Conservation (phyloP, 1,140 invertebrate genomes). For the Lepidotrigona ventralis region DNA sequence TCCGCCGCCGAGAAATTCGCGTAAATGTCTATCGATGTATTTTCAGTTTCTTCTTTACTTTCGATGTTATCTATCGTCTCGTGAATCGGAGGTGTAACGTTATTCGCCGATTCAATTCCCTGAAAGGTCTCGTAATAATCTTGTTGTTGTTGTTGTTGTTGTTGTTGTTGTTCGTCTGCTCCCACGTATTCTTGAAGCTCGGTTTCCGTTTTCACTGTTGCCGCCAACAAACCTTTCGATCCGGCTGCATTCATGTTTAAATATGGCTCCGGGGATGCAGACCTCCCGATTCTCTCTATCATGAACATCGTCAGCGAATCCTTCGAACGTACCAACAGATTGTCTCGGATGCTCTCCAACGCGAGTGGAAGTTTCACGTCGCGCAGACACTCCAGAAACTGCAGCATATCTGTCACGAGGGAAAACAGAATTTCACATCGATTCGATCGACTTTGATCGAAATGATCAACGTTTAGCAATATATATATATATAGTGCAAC, state of each 20-base stretch:
- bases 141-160: constrained; percentile 19
- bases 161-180: constrained; percentile 46
- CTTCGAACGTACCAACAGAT: constrained; percentile 67
- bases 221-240: constrained; percentile 53
- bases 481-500: not conserved
- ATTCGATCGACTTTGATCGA: not conserved
- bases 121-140: constrained; percentile 71
- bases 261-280: constrained; percentile 71
- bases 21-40: constrained; percentile 60
- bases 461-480: not conserved
- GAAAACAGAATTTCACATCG: not conserved
- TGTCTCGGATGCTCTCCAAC: constrained; percentile 61
- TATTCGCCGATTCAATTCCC: not conserved
- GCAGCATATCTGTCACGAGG: constrained; percentile 65
- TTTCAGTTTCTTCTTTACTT: not conserved
- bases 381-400: constrained; percentile 71
- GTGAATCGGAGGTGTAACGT: not conserved
- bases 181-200: constrained; percentile 66
- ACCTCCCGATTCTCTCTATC: not conserved
- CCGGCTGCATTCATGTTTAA: constrained; percentile 72
- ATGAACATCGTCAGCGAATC: constrained; percentile 56
- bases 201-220: constrained; percentile 11
- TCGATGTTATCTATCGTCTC: not conserved
- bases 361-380: constrained; percentile 66
- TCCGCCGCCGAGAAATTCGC: constrained; percentile 63